Evolutionary conservation across 2,113 vertebrate genomes (phyloP), one percentile per base, ranked within the genome.

Genomic region (Rana temporaria): DNA sequence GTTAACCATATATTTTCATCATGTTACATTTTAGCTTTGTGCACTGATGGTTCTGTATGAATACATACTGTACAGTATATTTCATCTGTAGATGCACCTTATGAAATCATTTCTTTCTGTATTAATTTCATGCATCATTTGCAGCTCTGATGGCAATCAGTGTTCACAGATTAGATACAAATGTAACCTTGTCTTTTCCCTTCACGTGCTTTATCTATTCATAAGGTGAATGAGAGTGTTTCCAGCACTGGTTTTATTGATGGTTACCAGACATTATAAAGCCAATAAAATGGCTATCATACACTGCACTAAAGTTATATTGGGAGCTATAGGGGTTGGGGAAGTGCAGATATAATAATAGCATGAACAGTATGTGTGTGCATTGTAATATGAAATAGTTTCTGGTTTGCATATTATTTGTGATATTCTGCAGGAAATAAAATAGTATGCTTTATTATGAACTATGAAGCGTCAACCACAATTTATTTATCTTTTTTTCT

Each of bases 121-220:
- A 67, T 67, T 67, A 16, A 67, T 42, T 38, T 67, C 22, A 38
- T 67, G 65, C 34, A 67, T 38, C 65, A 67, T 67, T 38, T 19
- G 32, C 17, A 19, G 32, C 32, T 38, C 19, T 19, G 15, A 38
- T 34, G 17, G 32, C 8, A 38, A 9, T 38, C 22, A 67, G 34
- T 67, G 65, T 38, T 42, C 34, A 34, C 26, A 34, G 16, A 67
- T n/a, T 67, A n/a, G 65, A 67, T 64, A 30, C 4, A 64, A 64
- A 64, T 64, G 24, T 30, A 64, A 64, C 11, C 14, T 64, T 64
- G 24, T 26, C 24, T 60, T 64, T 11, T 64, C 62, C 14, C 14
- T 64, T 26, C 14, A 30, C 30, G 62, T 11, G 1, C 42, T 48
- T 48, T 24, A 63, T 24, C 22, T 64, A 64, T 64, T 64, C n/a